phyloP scores from a whole-genome alignment of 1,140 invertebrate species.

The Capitella teleta region DNA sequence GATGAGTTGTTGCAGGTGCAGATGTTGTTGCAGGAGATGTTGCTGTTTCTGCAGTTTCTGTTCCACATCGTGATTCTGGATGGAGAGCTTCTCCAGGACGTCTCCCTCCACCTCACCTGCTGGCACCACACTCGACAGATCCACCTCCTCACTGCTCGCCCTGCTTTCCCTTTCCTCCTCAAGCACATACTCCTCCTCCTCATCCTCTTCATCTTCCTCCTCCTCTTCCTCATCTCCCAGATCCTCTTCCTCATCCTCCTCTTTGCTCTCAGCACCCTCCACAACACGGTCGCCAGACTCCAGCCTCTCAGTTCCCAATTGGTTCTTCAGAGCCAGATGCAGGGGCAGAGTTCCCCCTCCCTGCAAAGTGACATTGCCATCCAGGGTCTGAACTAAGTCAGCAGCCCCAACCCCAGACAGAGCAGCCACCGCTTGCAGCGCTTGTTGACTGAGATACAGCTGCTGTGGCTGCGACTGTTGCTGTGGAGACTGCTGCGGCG shows the following conservation, averaged over 20 bases:
- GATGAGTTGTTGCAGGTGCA: conserved; percentile 21
- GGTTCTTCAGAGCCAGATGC: background rate
- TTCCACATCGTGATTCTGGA: conserved; percentile 14
- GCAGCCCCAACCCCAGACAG: too few species aligned
- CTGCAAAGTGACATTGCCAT: background rate
- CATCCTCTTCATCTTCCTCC: background rate
- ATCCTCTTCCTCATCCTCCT: background rate
- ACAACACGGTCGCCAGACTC: background rate
- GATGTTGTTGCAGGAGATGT: conserved; percentile 25
- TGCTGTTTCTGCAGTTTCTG: conserved; percentile 19
- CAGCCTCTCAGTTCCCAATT: background rate
- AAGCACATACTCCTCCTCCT: background rate
- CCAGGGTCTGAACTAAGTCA: too few species aligned
- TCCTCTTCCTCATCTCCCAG: background rate
- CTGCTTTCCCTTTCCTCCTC: background rate
- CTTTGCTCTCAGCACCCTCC: background rate
- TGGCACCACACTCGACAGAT: conserved; percentile 2
- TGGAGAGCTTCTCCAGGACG: background rate
- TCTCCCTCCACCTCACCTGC: background rate
- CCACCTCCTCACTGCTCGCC: conserved; percentile 3
- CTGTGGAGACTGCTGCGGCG: conserved; percentile 20
- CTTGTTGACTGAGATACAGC: conserved; percentile 1
- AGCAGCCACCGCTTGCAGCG: conserved; percentile 15
- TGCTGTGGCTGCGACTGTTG: conserved; percentile 24
- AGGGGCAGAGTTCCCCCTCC: background rate